A percentile compares a stretch with the other conserved stretches of the same genome.
Conservation (phyloP, 2,797 vertebrate species). For the Cephalopachus bancanus region DNA sequence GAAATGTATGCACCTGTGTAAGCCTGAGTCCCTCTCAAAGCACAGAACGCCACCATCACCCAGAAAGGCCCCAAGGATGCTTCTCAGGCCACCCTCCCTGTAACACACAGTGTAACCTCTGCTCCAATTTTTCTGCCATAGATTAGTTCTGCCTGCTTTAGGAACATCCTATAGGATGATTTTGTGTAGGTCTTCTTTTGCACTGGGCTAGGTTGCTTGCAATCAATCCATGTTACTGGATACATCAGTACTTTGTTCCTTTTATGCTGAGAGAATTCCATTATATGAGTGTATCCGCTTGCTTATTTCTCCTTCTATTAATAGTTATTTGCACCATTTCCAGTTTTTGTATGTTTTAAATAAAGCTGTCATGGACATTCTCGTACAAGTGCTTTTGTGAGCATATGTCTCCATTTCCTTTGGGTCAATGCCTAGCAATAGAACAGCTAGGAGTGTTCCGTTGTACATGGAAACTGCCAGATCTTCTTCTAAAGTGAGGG, state of each 20-base stretch:
- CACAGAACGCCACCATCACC: accelerated
- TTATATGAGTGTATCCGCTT: background rate
- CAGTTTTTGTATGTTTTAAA: background rate
- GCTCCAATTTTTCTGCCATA: background rate
- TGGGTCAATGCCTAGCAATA: background rate
- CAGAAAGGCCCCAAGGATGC: background rate
- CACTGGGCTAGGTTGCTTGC: accelerated
- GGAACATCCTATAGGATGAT: accelerated
- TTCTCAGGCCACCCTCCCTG: accelerated
- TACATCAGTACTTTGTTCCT: background rate
- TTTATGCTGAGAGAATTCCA: background rate
- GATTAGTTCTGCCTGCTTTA: background rate
- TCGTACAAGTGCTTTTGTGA: background rate
- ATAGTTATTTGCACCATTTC: background rate
- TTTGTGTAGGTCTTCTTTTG: background rate
- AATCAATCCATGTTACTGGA: background rate
- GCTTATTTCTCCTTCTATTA: background rate
- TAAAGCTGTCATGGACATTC: background rate
- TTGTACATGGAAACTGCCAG: background rate
- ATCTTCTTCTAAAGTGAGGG: background rate
- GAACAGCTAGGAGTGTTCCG: background rate
- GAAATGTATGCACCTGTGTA: background rate
- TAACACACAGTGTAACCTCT: accelerated
- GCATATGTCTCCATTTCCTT: background rate
- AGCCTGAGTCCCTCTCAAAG: background rate